Evolutionary conservation across 1,140 invertebrate species (phyloP).

Genomic region (Scylla paramamosain): DNA sequence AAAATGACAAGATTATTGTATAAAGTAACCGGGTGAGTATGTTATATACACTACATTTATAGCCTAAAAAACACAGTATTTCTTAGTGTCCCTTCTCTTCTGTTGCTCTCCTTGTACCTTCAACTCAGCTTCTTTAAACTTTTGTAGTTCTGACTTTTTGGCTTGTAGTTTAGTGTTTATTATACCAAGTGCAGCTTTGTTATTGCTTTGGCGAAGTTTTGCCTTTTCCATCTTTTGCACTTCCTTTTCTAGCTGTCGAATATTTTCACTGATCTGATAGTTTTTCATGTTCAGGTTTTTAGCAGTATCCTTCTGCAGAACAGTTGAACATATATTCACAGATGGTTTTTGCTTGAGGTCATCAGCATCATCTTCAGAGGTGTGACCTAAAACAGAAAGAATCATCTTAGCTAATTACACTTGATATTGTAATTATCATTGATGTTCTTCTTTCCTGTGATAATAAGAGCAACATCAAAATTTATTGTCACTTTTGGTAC

Average conservation of each 20-base stretch:
- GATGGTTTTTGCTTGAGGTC: conserved; percentile 81
- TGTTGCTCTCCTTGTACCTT: conserved; percentile 86
- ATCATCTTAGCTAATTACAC: neutral
- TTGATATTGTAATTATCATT: too few relatives aligned
- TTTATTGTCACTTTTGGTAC: too few relatives aligned
- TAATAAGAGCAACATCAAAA: too few relatives aligned
- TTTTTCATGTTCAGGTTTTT: conserved; percentile 87
- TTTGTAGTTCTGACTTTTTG: conserved; percentile 84
- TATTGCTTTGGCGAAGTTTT: conserved; percentile 83
- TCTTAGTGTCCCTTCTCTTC: conserved; percentile 85
- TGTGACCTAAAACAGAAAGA: conserved; percentile 32
- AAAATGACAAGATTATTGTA: too few relatives aligned
- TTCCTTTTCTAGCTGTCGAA: conserved; percentile 85
- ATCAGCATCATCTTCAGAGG: conserved; percentile 80
- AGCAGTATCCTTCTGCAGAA: conserved; percentile 68
- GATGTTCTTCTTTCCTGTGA: too few relatives aligned
- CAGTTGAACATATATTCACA: conserved; percentile 66
- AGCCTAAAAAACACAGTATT: conserved; percentile 85
- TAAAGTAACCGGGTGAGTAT: neutral
- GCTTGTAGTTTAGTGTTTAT: conserved; percentile 83
- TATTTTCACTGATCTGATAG: conserved; percentile 87
- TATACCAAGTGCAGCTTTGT: conserved; percentile 82
- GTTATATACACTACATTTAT: neutral
- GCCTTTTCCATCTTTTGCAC: conserved; percentile 85
- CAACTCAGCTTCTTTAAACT: conserved; percentile 84